A percentile compares a stretch with the other conserved stretches of the same genome.
phyloP scores from a whole-genome alignment of 2,888 invertebrate genomes.

The Drosophila birchii region DNA sequence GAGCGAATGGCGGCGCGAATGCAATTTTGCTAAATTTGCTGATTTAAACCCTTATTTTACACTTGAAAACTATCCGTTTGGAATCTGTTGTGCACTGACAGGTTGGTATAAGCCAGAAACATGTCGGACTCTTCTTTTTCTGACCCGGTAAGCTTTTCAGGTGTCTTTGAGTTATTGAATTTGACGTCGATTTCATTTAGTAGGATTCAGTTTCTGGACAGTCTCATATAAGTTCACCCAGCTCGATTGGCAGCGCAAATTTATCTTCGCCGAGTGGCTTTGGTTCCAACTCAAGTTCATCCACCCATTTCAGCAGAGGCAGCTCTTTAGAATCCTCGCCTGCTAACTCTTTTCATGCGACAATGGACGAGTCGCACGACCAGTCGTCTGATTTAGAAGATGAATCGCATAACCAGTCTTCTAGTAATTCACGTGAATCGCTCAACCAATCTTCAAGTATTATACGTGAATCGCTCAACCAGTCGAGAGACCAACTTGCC shows the following conservation, averaged over 20 bases:
- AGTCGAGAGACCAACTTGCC: background rate
- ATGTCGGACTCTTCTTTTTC: background rate
- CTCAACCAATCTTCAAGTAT: background rate
- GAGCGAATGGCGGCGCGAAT: conserved; percentile 5
- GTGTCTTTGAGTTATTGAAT: background rate
- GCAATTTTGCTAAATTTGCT: background rate
- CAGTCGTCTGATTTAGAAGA: background rate
- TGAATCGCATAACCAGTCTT: background rate
- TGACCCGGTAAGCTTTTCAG: background rate
- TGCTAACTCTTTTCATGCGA: too few species aligned
- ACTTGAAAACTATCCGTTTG: background rate
- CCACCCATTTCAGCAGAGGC: background rate
- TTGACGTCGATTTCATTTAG: background rate
- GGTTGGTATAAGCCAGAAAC: background rate
- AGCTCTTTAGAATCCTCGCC: background rate
- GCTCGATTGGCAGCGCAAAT: background rate
- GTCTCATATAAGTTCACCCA: background rate
- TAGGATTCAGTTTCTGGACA: background rate
- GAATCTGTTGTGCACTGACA: background rate
- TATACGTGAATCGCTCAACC: background rate
- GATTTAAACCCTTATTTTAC: background rate
- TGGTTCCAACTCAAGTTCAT: background rate
- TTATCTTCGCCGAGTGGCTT: background rate
- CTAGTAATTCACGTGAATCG: background rate
- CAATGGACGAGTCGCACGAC: background rate